Percentiles rank a stretch among this genome's conserved stretches.
Conservation (phyloP, 23 tunicate species). For the Oikopleura dioica region DNA sequence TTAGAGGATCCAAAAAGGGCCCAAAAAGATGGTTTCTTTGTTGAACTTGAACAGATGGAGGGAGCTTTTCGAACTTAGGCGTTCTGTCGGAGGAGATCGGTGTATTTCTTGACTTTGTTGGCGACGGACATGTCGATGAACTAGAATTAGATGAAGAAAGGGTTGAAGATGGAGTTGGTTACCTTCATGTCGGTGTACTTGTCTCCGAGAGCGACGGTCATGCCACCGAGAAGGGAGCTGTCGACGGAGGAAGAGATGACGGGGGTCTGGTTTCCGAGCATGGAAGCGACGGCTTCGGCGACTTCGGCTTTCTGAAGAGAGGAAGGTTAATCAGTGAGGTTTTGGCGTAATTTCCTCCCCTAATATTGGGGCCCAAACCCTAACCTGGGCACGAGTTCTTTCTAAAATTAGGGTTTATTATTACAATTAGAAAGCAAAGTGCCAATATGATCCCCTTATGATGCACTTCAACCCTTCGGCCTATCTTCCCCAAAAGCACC, state of each 20-base stretch:
- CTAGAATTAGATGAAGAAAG: neutral
- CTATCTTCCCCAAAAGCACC: too few relatives aligned
- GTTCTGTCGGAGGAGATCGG: constrained; percentile 44
- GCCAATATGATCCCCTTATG: too few relatives aligned
- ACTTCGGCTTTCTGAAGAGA: neutral
- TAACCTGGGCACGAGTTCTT: too few relatives aligned
- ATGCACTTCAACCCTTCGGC: too few relatives aligned
- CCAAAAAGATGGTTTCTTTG: neutral
- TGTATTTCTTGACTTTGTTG: constrained; percentile 50
- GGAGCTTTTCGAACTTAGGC: constrained; percentile 17
- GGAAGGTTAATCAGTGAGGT: too few relatives aligned
- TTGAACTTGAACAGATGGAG: neutral
- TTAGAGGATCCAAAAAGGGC: neutral
- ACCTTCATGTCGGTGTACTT: constrained; percentile 82
- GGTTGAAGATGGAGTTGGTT: neutral
- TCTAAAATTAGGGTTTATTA: too few relatives aligned
- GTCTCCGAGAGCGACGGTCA: constrained; percentile 77
- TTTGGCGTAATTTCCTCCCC: too few relatives aligned
- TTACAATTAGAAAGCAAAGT: too few relatives aligned
- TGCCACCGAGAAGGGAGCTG: constrained; percentile 54
- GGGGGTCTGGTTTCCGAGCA: neutral
- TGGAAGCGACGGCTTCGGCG: neutral
- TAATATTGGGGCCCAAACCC: too few relatives aligned
- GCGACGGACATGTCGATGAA: constrained; percentile 89
- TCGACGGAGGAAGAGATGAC: constrained; percentile 32